A percentile compares a stretch with the other conserved stretches of the same genome.
These are phyloP conservation scores for Agrotis exclamationis DNA, from an alignment of 2,888 invertebrate species.

Conservation along the genomic window DNA sequence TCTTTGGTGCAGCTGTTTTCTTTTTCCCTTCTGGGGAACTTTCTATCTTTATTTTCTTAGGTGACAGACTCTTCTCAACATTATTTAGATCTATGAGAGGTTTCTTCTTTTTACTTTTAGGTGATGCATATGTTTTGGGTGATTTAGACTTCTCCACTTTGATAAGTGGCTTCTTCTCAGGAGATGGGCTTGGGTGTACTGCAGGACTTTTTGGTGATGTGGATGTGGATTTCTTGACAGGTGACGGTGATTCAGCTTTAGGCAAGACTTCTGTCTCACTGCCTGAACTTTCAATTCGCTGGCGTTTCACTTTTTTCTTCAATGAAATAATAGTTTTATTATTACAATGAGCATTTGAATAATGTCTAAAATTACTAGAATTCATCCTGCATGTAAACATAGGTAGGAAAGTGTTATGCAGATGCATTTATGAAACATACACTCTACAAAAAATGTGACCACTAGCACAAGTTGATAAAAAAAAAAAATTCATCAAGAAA, in stretches of 20 bases:
- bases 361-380: not conserved
- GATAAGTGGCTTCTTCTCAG: constrained; percentile 45
- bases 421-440: not conserved
- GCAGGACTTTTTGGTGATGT: not conserved
- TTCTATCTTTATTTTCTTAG: constrained; percentile 42
- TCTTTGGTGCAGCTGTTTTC: constrained; percentile 26
- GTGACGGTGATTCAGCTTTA: constrained; percentile 29
- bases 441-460: no score
- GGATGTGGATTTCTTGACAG: constrained; percentile 3
- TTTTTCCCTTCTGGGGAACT: constrained; percentile 10
- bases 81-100: constrained; percentile 35
- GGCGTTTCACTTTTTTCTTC: constrained; percentile 83
- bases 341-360: not conserved
- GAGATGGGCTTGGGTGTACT: constrained; percentile 28
- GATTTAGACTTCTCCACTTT: constrained; percentile 71
- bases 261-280: constrained; percentile 76
- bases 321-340: constrained; percentile 43
- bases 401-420: not conserved
- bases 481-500: no score
- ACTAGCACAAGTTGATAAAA: no score
- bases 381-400: not conserved
- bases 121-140: constrained; percentile 79
- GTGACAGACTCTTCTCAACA: constrained; percentile 22
- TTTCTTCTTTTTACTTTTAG: constrained; percentile 74
- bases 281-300: constrained; percentile 83